These are phyloP conservation scores for Nudaria mundana DNA, from an alignment of 2,888 invertebrate species.

Conservation along the genomic window DNA sequence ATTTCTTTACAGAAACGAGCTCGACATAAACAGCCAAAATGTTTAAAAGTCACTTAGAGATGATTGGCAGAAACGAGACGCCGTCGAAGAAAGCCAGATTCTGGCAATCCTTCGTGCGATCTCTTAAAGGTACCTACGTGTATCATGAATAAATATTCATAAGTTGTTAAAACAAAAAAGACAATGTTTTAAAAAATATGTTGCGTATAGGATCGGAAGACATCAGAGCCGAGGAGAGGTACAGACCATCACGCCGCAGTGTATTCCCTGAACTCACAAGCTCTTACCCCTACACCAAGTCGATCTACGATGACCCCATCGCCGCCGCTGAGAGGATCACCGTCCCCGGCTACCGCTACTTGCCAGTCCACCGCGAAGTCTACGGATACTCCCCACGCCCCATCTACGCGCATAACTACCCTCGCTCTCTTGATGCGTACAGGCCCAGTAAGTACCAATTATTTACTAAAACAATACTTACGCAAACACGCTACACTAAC, in stretches of 20 bases:
- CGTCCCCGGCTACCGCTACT: conserved; percentile 94
- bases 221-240: conserved; percentile 93
- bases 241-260: conserved; percentile 86
- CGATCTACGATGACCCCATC: conserved; percentile 92
- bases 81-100: conserved; percentile 96
- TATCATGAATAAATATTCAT: too few relatives aligned
- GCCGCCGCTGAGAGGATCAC: conserved; percentile 91
- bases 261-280: conserved; percentile 88
- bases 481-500: conserved; percentile 42
- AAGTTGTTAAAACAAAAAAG: too few relatives aligned
- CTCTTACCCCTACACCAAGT: conserved; percentile 90
- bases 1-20: conserved; percentile 86
- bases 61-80: conserved; percentile 96
- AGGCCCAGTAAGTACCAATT: conserved; percentile 91
- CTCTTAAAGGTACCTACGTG: conserved; percentile 88
- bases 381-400: conserved; percentile 94
- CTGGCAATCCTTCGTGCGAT: conserved; percentile 96
- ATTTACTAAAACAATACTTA: conserved; percentile 4
- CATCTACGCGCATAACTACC: conserved; percentile 93
- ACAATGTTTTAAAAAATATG: not conserved
- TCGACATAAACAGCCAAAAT: conserved; percentile 88
- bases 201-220: conserved; percentile 89
- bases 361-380: conserved; percentile 93
- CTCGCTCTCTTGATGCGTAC: conserved; percentile 86
- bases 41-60: conserved; percentile 95